Percentiles rank a stretch among this genome's conserved stretches.
Evolutionary conservation across 1,140 invertebrate genomes (phyloP).

Genomic region (Leptinotarsa lineolata): DNA sequence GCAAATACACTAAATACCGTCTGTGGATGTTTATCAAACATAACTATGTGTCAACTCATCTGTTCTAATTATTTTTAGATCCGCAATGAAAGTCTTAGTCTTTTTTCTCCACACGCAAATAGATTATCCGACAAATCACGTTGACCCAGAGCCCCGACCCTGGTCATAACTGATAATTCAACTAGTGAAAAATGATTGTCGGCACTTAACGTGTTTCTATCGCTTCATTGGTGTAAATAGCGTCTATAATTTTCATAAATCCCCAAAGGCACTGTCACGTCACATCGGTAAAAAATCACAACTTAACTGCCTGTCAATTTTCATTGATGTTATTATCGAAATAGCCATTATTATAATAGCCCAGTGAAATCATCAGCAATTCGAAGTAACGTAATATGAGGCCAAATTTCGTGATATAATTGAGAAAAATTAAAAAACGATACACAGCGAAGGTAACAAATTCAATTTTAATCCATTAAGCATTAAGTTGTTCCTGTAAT

Average conservation of each 20-base stretch:
- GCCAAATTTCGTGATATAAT: background rate
- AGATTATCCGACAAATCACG: too few species aligned
- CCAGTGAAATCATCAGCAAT: background rate
- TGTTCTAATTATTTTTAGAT: too few species aligned
- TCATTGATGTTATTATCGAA: constrained; percentile 1
- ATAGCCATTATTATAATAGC: background rate
- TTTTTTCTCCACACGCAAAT: too few species aligned
- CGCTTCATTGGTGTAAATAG: background rate
- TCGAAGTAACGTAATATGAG: background rate
- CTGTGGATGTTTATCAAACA: too few species aligned
- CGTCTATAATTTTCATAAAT: constrained; percentile 3
- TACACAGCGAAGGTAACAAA: too few species aligned
- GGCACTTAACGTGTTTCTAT: background rate
- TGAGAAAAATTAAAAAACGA: background rate
- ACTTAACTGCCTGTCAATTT: background rate
- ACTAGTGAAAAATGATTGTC: background rate
- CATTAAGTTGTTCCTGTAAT: too few species aligned
- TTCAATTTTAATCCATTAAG: too few species aligned
- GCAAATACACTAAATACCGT: too few species aligned
- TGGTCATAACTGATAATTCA: too few species aligned
- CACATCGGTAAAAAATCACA: constrained; percentile 2
- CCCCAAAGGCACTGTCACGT: background rate
- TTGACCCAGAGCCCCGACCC: too few species aligned
- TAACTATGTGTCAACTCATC: too few species aligned
- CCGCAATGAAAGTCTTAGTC: too few species aligned